Evolutionary conservation across 23 tunicate genomes (phyloP), one percentile per base, ranked within the genome.

Genomic region (Phallusia fumigata): DNA sequence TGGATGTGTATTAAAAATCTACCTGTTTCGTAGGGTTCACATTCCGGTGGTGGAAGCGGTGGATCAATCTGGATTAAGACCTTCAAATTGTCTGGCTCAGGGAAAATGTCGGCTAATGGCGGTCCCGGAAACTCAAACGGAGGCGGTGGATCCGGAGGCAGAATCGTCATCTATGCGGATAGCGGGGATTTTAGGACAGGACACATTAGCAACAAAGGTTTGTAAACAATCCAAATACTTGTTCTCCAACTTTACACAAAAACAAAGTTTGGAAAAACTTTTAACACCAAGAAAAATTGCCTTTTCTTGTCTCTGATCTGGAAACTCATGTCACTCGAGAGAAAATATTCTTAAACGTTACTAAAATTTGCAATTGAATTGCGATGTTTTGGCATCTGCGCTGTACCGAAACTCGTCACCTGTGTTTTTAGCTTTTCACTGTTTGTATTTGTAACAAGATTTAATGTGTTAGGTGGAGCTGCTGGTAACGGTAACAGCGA

Each of bases 41-140:
- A 80, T 80, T 32, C 83, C 28, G 83, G 83, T 33, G 83, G 83
- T 53, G 83, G 83, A 19, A 80, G 83, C 74, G 83, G 83, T 0
- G 83, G 83, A 19, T 80, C 83, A 18, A 35, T 80, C 15, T 80
- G 74, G 74, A 64, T 80, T 12, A 33, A 52, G 21, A 28, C 74
- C 15, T 58, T 19, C 74, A 19, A 80, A 19, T 35, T 80, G 19
- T 31, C 44, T 8, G 83, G 83, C 26, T 35, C 83, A 6, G 83
- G 83, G 6, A 33, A 24, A 30, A 53, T 80, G 21, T 18, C n/a
- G 13, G 51, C 74, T 31, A 80, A 53, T 21, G 83, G 83, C 40
- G 83, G 83, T 18, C 10, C 12, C 22, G 83, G 74, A 52, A 24
- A 44, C 35, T 24, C 33, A n/a, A 80, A 53, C 47, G 83, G 83